Base-by-base conservation (phyloP, 2,888 invertebrate genomes). In the Aleiodes testaceus region DNA sequence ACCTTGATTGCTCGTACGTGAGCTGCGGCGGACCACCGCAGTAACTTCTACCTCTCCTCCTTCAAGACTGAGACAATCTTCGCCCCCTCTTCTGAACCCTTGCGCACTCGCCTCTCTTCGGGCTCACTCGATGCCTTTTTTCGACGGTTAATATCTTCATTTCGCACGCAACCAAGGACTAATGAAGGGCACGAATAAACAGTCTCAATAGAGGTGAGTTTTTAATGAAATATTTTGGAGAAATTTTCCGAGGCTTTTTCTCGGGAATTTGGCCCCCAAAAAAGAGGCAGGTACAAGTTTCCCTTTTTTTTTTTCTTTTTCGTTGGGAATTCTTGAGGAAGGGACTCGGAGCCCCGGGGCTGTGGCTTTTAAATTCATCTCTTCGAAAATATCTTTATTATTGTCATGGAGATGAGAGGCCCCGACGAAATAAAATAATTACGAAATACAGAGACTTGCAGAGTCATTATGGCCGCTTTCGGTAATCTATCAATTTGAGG, bases 1-100 rank as follows among this genome's bases (percentile, higher is more conserved):
- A 74, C 64, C 70, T 81, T 86, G 85, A 86, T 86, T 85, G 85
- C 85, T 74, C 78, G 84, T 81, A 85, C 86, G 86, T 86, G 86
- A 86, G 85, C 79, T 78, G 79, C 78, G 78, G 77, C 7, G 59
- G 67, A 70, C 68, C 66, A 66, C 61, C 55, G 55, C n/a, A 20
- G 59, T 47, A 63, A 63, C 66, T 69, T 71, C 66, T 69, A 68
- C 50, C 65, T 70, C 26, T 26, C 61, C 18, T 52, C 45, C 63
- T 61, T 68, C 67, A 65, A 44, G 47, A 36, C 36, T 36, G 36
- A 26, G 26, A 26, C 4, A 26, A 26, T 3, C 9, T 11, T 36
- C 6, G 9, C 36, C 36, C 36, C 36, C 36, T 36, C 36, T 36
- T 6, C 36, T 7, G 2, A 6, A 9, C 36, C 36, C 36, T 26